A percentile compares a stretch with the other conserved stretches of the same genome.
phyloP scores from a whole-genome alignment of 2,888 invertebrate species.

The Lochmaea capreae region DNA sequence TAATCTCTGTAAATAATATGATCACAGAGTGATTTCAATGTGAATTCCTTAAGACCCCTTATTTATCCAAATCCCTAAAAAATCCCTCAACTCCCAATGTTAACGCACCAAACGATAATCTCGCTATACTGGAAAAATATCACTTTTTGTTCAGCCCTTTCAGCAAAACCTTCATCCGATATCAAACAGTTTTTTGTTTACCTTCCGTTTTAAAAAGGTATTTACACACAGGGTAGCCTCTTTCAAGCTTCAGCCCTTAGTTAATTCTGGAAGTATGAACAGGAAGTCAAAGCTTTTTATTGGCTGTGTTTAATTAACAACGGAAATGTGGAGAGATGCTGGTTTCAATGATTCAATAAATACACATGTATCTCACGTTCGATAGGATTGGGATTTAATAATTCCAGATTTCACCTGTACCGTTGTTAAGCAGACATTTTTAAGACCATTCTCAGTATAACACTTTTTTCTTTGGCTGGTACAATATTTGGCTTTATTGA shows the following conservation, averaged over 20 bases:
- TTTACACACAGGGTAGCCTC: slow-evolving; percentile 3
- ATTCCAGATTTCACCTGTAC: too few relatives aligned
- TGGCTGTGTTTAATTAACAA: background rate
- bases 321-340: background rate
- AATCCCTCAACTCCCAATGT: background rate
- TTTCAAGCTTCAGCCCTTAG: background rate
- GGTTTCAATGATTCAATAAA: background rate
- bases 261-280: background rate
- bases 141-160: slow-evolving; percentile 1
- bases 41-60: too few relatives aligned
- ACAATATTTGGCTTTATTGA: too few relatives aligned
- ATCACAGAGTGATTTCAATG: too few relatives aligned
- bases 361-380: background rate
- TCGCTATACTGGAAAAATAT: slow-evolving; percentile 3
- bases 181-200: slow-evolving; percentile 15
- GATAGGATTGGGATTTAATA: too few relatives aligned
- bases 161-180: slow-evolving; percentile 6
- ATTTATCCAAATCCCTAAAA: too few relatives aligned
- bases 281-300: background rate
- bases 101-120: background rate
- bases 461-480: too few relatives aligned
- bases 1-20: too few relatives aligned
- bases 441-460: too few relatives aligned
- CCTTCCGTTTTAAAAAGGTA: background rate
- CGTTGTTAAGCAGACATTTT: too few relatives aligned